Evolutionary conservation across 2,113 vertebrate species (phyloP), one percentile per base, ranked within the genome.

Genomic region (Colius striatus): DNA sequence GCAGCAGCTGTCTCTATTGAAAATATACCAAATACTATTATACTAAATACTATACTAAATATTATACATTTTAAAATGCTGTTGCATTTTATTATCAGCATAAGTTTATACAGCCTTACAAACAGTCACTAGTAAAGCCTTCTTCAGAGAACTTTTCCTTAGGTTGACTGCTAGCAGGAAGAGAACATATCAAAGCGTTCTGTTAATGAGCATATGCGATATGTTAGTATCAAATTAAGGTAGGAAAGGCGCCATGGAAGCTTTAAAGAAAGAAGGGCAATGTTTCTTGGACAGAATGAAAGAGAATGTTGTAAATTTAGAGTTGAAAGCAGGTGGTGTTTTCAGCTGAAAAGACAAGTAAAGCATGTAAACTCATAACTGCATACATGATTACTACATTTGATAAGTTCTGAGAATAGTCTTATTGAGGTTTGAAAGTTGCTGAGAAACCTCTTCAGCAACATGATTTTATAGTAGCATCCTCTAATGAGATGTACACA

Each of bases 251-350:
- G 78, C 53, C 19, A 8, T 51, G 48, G 34, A 80, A 67, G 43
- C 38, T 80, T 67, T 62, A 55, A 76, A 87, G 78, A 75, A 92
- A 57, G n/a, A 54, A 78, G 34, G 53, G 5, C 4, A 34, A 3
- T 38, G 15, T 50, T 83, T 73, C 63, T 72, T 80, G 43, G 50
- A 38, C 13, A 41, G 47, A 79, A 30, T 45, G 54, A 67, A 50
- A 48, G 55, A 47, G 48, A 90, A 27, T 68, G 3, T n/a, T 73
- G 8, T 50, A 79, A 73, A 55, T 83, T 62, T 67, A n/a, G 60
- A 94, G n/a, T 87, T 41, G 89, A n/a, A 84, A 91, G 32, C 79
- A 94, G 82, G 78, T 85, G 63, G 53, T 94, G 57, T 60, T 92
- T 75, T 87, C 71, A 47, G 43, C 41, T 63, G 81, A 95, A 94